Percentiles rank a stretch among this genome's conserved stretches.
phyloP scores from a whole-genome alignment of 2,888 invertebrate genomes.

The Nymphalis polychloros region DNA sequence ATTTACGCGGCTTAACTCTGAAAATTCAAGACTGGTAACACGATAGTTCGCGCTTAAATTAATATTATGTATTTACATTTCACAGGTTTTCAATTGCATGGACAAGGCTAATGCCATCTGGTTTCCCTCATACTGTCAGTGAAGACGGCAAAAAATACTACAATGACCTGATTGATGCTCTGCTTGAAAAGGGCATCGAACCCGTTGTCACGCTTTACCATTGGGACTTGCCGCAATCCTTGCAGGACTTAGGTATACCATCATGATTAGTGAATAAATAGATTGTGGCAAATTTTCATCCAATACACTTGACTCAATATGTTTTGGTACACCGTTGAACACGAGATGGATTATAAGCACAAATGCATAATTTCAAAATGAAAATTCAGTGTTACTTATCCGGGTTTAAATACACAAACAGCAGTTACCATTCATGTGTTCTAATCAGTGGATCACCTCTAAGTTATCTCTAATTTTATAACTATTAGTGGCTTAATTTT shows the following conservation, averaged over 20 bases:
- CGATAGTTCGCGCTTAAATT: no score
- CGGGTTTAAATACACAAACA: no score
- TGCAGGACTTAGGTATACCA: slow-evolving; percentile 43
- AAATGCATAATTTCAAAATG: no score
- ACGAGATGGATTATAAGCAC: no score
- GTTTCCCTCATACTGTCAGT: slow-evolving; percentile 81
- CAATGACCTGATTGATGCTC: slow-evolving; percentile 84
- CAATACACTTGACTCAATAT: not conserved
- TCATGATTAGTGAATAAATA: slow-evolving; percentile 2
- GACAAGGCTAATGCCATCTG: slow-evolving; percentile 85
- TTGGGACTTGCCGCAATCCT: slow-evolving; percentile 67
- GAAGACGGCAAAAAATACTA: slow-evolving; percentile 85
- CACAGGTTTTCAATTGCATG: slow-evolving; percentile 84
- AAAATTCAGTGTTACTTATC: no score
- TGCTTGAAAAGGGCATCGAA: slow-evolving; percentile 80
- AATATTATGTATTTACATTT: not conserved
- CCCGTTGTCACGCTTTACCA: slow-evolving; percentile 70
- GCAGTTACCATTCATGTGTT: no score
- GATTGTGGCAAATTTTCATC: not conserved
- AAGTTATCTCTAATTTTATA: no score
- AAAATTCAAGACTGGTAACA: no score
- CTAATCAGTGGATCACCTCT: no score
- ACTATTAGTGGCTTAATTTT: not conserved
- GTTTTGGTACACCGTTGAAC: no score
- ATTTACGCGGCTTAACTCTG: no score